Percentiles rank a stretch among this genome's conserved stretches.
These are phyloP conservation scores for Brachyrhaphis roseni DNA, from an alignment of 2,797 vertebrate species.

Conservation along the genomic window DNA sequence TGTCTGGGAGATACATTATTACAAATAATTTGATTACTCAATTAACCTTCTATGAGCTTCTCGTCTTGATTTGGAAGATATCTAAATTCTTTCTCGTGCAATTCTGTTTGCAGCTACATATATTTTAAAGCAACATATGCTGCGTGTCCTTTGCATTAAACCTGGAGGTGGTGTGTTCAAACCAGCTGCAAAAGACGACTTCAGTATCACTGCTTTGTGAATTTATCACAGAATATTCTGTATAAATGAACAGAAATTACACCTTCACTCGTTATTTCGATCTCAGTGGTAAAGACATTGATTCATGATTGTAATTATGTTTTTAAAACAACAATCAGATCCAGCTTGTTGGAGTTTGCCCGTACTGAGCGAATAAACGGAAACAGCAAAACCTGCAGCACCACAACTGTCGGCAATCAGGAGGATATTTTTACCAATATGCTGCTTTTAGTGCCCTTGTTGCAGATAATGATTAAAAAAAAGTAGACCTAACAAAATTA, in stretches of 20 bases:
- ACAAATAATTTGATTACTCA: not conserved
- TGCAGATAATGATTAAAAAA: not conserved
- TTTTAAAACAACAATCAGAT: constrained; percentile 24
- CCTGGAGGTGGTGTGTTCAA: not conserved
- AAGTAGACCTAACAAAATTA: not conserved
- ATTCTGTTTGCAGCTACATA: not conserved
- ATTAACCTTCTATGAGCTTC: not conserved
- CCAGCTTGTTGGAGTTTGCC: constrained; percentile 13
- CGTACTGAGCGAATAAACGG: not conserved
- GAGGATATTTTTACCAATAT: not conserved
- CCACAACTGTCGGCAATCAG: not conserved
- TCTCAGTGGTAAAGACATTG: constrained; percentile 25
- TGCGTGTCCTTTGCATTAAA: not conserved
- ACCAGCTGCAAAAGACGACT: not conserved
- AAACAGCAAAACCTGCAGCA: not conserved
- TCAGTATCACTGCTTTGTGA: not conserved
- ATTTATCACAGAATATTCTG: not conserved
- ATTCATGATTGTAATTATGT: constrained; percentile 17
- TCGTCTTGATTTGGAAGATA: not conserved
- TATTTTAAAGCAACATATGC: not conserved
- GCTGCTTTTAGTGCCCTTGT: not conserved
- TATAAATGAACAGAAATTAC: constrained; percentile 30
- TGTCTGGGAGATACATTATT: not conserved
- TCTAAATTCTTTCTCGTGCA: not conserved
- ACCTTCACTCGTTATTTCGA: not conserved